phyloP scores from a whole-genome alignment of 2,797 vertebrate genomes.

The Glossophaga mutica region DNA sequence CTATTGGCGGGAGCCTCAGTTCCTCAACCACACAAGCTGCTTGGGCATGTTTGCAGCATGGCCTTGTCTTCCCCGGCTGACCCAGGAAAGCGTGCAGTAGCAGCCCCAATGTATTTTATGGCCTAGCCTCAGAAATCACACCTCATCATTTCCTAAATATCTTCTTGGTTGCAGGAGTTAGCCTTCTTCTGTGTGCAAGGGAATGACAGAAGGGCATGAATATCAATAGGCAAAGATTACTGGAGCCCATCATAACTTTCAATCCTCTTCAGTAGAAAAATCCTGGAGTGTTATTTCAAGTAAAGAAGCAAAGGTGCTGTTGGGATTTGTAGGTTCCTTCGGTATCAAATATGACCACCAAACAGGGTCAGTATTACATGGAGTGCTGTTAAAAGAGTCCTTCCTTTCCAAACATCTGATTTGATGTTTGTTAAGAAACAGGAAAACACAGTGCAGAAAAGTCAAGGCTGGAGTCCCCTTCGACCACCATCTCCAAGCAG shows the following conservation, averaged over 20 bases:
- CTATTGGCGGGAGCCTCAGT: not conserved
- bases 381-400: not conserved
- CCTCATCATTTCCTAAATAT: not conserved
- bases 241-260: not conserved
- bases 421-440: slow-evolving; percentile 8
- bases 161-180: not conserved
- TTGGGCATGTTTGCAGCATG: not conserved
- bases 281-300: not conserved
- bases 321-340: not conserved
- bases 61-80: not conserved
- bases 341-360: not conserved
- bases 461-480: slow-evolving; percentile 15
- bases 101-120: not conserved
- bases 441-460: not conserved
- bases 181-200: not conserved
- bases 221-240: not conserved
- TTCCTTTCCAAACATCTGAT: slow-evolving; percentile 13
- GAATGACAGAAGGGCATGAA: not conserved
- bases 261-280: not conserved
- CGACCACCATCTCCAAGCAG: not conserved
- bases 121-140: not conserved
- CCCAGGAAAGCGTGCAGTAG: not conserved
- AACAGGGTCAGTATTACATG: not conserved
- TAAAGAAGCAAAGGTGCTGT: not conserved
- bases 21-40: not conserved